Base-by-base conservation (phyloP, 2,113 vertebrate species). In the Microcebus murinus region DNA sequence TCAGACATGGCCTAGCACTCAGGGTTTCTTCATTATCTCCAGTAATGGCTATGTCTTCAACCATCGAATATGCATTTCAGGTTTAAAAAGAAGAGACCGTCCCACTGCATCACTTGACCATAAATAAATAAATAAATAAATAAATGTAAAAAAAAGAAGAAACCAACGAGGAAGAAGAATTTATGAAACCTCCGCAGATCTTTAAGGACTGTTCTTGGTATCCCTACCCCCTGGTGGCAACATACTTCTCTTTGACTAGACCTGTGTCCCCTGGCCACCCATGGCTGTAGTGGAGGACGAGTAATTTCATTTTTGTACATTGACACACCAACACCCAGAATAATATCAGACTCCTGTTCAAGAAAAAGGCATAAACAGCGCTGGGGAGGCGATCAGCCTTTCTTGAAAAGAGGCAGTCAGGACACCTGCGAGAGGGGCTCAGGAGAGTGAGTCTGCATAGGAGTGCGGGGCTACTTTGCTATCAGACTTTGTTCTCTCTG, bases 231-330 rank as follows among this genome's bases (percentile, higher is more conserved):
- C 21, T 8, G 1, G 17, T 57, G n/a, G 61, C 39, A 34, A 6
- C 13, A 23, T 9, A 2, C 18, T 27, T 9, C 27, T 50, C 81
- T 13, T 50, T 42, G 27, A 21, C 39, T 36, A 27, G 84, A 82
- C 23, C 45, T 34, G 39, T 17, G 48, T 10, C 52, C 15, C 13
- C 18, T 73, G 27, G 71, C 71, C 80, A 34, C 42, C 36, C 31
- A 17, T 23, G 13, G 14, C 0, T 27, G 1, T 23, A 20, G 20
- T 0, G 8, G 17, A 59, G 34, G 9, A 52, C 34, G 5, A 39
- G 11, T 42, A 77, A 55, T 59, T 12, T 80, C 36, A 13, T 63
- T 70, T 74, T 74, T 83, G 17, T 20, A 45, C 52, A 21, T n/a
- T 36, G 70, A 34, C 87, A 29, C 15, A 34, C 55, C 42, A 42